Evolutionary conservation across 2,797 vertebrate genomes (phyloP), one percentile per base, ranked within the genome.

Genomic region (Knipowitschia caucasica): DNA sequence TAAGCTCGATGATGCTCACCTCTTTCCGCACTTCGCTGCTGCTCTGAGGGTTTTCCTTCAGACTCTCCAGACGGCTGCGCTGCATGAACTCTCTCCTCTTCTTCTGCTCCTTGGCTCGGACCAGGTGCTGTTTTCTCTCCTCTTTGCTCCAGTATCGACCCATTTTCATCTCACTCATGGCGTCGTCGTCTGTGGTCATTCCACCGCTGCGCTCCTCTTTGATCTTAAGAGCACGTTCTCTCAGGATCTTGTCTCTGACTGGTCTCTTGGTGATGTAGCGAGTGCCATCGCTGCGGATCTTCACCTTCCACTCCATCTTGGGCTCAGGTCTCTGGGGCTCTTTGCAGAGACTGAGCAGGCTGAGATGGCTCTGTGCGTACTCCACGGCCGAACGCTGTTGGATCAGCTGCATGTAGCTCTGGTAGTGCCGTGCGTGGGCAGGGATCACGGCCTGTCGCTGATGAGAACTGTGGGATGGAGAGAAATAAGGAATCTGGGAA

Each of bases 301-400:
- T 98, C 54, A 97, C 96, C 86, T 98, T 99, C 96, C 96, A 98
- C 71, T 98, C 95, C 91, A 95, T 93, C 84, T 93, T 95, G 75
- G 94, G 92, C 79, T 96, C 93, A 0, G 77, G 81, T 53, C 76
- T 83, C 62, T 86, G 92, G 0, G 92, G 86, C 39, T 96, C 94
- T 61, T 91, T 92, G 83, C 92, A 94, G 77, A 93, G 75, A 27
- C 92, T 93, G 59, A 95, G 91, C 52, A 99, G 79, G 64, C 94
- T 97, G 67, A 96, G 92, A 81, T 98, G 95, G 70, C 95, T 97
- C 78, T 97, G 94, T 21, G 95, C 92, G 0, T 93, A 97, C 70
- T 98, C 96, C 8, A 97, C 93, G 0, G 94, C 95, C 0, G 96
- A 94, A 27, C 91, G 94, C 86, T 98, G 95, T 71, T 99, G 96